Percentiles rank a stretch among this genome's conserved stretches.
These are phyloP conservation scores for Rutpela maculata DNA, from an alignment of 2,888 invertebrate species.

Conservation along the genomic window DNA sequence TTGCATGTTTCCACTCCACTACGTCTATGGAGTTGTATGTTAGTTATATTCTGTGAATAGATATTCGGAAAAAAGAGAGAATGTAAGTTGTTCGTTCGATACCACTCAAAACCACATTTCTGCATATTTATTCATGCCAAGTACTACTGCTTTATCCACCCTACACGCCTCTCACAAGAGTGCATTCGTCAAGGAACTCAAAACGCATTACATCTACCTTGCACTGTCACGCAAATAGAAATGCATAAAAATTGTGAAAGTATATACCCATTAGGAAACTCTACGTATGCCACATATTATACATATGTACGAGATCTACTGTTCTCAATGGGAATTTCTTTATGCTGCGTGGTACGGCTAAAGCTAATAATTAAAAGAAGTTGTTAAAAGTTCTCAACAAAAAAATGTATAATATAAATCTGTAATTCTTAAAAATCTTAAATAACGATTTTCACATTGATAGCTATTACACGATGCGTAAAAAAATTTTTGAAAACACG, in stretches of 20 bases:
- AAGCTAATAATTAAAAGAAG: no score
- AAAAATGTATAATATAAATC: no score
- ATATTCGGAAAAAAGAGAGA: constrained; percentile 4
- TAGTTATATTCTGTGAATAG: constrained; percentile 6
- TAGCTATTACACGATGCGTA: no score
- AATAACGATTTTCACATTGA: no score
- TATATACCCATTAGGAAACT: not conserved
- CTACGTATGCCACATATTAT: no score
- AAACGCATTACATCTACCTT: constrained; percentile 17
- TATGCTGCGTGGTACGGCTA: no score
- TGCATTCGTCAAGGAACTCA: constrained; percentile 16
- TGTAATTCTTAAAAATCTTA: no score
- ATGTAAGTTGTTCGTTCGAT: constrained; percentile 19
- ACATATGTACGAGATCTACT: no score
- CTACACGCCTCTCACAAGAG: not conserved
- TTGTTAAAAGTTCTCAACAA: no score
- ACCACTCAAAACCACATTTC: constrained; percentile 21
- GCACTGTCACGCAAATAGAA: constrained; percentile 9
- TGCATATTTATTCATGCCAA: constrained; percentile 29
- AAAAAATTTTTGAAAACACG: no score
- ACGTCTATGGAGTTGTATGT: not conserved
- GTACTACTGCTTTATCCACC: constrained; percentile 15
- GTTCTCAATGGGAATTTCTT: no score
- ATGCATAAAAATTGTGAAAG: not conserved
- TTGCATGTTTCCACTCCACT: not conserved